These are phyloP conservation scores for Cremastinae sp. DNA, from an alignment of 2,888 invertebrate species.

Conservation along the genomic window DNA sequence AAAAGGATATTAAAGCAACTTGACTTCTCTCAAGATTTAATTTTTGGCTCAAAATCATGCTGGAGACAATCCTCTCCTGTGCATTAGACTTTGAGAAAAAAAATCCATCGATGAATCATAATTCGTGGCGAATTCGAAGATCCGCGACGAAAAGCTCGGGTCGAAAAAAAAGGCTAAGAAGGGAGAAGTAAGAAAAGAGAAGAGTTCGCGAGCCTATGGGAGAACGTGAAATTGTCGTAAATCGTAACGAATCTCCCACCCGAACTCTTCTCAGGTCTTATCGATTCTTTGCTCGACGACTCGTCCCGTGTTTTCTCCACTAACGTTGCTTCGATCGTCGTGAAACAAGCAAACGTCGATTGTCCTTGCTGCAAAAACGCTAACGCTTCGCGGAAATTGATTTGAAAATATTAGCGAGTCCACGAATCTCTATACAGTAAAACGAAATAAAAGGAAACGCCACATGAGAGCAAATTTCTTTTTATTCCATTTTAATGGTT, in stretches of 20 bases:
- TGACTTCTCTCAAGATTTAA: no score
- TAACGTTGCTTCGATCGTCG: background rate
- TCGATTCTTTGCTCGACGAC: slow-evolving; percentile 39
- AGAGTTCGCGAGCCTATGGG: slow-evolving; percentile 44
- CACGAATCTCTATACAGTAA: no score
- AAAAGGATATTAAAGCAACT: no score
- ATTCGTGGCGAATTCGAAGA: background rate
- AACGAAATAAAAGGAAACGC: no score
- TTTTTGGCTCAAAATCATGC: no score
- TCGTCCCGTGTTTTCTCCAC: background rate
- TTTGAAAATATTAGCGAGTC: no score
- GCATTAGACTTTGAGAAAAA: no score
- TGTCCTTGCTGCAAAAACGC: no score
- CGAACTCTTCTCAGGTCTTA: slow-evolving; percentile 36
- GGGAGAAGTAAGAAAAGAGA: slow-evolving; percentile 9
- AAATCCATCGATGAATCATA: background rate
- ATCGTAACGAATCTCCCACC: slow-evolving; percentile 37
- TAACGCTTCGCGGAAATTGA: no score
- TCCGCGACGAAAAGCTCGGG: background rate
- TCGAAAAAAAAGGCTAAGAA: background rate
- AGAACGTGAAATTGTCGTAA: slow-evolving; percentile 47
- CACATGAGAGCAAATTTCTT: no score
- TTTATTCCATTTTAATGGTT: no score
- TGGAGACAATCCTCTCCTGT: no score
- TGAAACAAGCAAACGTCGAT: slow-evolving; percentile 1